Evolutionary conservation across 1,140 invertebrate species (phyloP).

Genomic region (Drosophila tani): DNA sequence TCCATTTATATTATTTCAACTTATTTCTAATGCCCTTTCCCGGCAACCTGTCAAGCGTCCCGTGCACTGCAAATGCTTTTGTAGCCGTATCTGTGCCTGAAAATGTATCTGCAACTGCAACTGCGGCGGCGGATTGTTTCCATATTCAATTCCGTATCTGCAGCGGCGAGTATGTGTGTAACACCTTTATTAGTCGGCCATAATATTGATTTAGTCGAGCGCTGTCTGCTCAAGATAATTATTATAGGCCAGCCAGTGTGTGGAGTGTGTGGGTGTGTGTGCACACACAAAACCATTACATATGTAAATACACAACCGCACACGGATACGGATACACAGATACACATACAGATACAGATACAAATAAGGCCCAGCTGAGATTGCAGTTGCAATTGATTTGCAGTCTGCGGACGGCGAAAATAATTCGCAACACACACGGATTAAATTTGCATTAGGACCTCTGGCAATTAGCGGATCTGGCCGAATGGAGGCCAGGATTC

Average conservation of each 20-base stretch:
- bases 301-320: slow-evolving; percentile 50
- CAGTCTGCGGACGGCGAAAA: slow-evolving; percentile 74
- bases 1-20: slow-evolving; percentile 47
- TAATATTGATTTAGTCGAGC: slow-evolving; percentile 82
- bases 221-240: slow-evolving; percentile 76
- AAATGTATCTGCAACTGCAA: slow-evolving; percentile 16
- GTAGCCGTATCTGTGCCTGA: slow-evolving; percentile 21
- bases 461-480: slow-evolving; percentile 69
- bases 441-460: slow-evolving; percentile 81
- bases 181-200: slow-evolving; percentile 69
- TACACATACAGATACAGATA: slow-evolving; percentile 9
- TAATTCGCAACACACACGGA: slow-evolving; percentile 80
- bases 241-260: slow-evolving; percentile 38
- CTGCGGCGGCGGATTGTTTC: slow-evolving; percentile 30
- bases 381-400: slow-evolving; percentile 72
- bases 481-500: slow-evolving; percentile 15
- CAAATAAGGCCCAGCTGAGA: slow-evolving; percentile 21
- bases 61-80: slow-evolving; percentile 35
- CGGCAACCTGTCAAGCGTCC: slow-evolving; percentile 38
- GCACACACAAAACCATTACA: slow-evolving; percentile 49
- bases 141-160: slow-evolving; percentile 34
- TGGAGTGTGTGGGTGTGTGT: slow-evolving; percentile 10
- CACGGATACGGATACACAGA: slow-evolving; percentile 9
- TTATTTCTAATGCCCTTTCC: slow-evolving; percentile 54
- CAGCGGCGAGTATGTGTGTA: slow-evolving; percentile 20